Percentiles rank a stretch among this genome's conserved stretches.
Evolutionary conservation across 1,140 invertebrate species (phyloP).

Genomic region (Ericerus pela): DNA sequence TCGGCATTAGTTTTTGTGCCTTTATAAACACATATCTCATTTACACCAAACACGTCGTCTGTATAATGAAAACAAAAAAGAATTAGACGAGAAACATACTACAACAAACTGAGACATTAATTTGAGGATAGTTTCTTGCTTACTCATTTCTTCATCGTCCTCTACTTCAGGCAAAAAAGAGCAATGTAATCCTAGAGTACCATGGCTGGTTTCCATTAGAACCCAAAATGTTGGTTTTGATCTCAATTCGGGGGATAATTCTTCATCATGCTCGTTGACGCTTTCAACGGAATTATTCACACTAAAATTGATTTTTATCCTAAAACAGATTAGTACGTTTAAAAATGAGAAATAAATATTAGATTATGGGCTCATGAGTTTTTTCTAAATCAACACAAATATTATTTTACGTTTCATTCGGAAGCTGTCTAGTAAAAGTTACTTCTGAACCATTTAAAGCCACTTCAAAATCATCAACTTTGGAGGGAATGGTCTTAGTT

Average conservation of each 20-base stretch:
- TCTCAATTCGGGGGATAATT: conserved; percentile 62
- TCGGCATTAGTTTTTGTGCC: conserved; percentile 67
- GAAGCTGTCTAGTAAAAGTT: conserved; percentile 50
- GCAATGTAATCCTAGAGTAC: conserved; percentile 66
- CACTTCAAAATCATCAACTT: conserved; percentile 62
- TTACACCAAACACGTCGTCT: conserved; percentile 75
- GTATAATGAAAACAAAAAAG: conserved; percentile 23
- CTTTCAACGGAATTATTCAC: conserved; percentile 82
- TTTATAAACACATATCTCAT: conserved; percentile 69
- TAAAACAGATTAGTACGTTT: conserved; percentile 29
- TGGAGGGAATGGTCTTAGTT: conserved; percentile 51
- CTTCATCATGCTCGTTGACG: conserved; percentile 40
- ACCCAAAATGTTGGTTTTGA: conserved; percentile 77
- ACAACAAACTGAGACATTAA: not conserved
- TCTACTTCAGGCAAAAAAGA: conserved; percentile 47
- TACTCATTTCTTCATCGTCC: conserved; percentile 48
- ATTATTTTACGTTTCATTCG: conserved; percentile 62
- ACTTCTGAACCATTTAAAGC: conserved; percentile 61
- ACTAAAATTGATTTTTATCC: conserved; percentile 63
- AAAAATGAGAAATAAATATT: conserved; percentile 19
- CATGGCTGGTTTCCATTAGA: conserved; percentile 55
- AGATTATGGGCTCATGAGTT: too few species aligned
- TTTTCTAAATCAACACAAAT: too few species aligned
- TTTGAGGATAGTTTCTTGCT: not conserved
- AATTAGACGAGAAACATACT: not conserved